These are phyloP conservation scores for Ammodytes dubius DNA, from an alignment of 2,113 vertebrate species.

Conservation along the genomic window DNA sequence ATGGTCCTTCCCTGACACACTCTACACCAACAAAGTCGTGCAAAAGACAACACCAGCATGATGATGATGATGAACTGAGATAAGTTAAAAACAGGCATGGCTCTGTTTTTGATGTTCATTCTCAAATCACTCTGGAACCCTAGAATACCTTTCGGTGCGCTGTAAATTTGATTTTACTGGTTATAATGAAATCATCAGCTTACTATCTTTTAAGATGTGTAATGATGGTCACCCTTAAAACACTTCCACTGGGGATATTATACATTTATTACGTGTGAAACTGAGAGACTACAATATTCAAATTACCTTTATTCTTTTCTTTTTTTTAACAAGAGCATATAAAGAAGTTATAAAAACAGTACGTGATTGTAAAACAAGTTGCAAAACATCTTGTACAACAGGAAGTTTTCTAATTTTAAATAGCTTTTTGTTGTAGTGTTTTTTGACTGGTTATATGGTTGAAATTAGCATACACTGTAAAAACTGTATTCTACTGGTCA, in stretches of 20 bases:
- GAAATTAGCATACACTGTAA: slow-evolving; percentile 1
- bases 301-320: not conserved
- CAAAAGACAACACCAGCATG: not conserved
- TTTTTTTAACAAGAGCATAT: not conserved
- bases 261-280: not conserved
- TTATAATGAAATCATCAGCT: not conserved
- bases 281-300: no score
- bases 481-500: not conserved
- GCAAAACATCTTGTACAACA: not conserved
- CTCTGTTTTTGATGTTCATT: not conserved
- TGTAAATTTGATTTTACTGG: not conserved
- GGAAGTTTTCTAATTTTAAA: not conserved
- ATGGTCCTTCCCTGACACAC: no score
- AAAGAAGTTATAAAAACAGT: not conserved
- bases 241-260: not conserved
- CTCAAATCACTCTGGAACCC: no score
- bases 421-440: not conserved
- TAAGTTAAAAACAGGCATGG: not conserved
- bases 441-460: not conserved
- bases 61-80: not conserved
- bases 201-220: not conserved
- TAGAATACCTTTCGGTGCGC: no score
- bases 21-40: no score
- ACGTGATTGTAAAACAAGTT: not conserved
- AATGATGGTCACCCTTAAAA: not conserved